These are phyloP conservation scores for Scolopax rusticola DNA, from an alignment of 2,797 vertebrate genomes.

Conservation along the genomic window DNA sequence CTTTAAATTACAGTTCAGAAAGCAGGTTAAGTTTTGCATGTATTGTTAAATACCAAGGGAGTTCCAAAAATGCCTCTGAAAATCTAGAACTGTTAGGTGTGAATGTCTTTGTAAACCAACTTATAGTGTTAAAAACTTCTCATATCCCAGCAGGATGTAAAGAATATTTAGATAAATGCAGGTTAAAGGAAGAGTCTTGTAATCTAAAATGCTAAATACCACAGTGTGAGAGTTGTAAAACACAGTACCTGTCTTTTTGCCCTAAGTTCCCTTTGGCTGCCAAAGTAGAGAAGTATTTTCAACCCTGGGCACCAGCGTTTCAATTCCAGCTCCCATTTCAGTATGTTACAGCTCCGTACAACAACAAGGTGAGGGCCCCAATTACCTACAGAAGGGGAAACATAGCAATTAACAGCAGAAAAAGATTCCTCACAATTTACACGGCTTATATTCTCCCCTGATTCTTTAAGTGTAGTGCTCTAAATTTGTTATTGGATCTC, in stretches of 20 bases:
- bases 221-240: background rate
- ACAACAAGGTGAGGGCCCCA: constrained; percentile 99
- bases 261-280: constrained; percentile 89
- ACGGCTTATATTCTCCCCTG: background rate
- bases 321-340: constrained; percentile 96
- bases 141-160: background rate
- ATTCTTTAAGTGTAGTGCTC: background rate
- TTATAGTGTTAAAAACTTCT: background rate
- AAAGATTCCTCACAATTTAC: background rate
- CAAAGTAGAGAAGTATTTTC: constrained; percentile 94
- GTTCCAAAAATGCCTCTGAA: background rate
- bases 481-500: background rate
- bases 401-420: background rate
- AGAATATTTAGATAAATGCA: background rate
- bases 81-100: background rate
- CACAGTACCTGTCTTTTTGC: constrained; percentile 89
- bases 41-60: background rate
- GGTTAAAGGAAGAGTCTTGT: background rate
- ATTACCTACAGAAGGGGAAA: constrained; percentile 81
- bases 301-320: constrained; percentile 98
- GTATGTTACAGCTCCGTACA: constrained; percentile 91
- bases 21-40: background rate
- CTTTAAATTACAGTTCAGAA: background rate
- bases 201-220: background rate
- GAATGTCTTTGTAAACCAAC: background rate